These are phyloP conservation scores for Deilephila elpenor DNA, from an alignment of 2,888 invertebrate genomes.

Conservation along the genomic window DNA sequence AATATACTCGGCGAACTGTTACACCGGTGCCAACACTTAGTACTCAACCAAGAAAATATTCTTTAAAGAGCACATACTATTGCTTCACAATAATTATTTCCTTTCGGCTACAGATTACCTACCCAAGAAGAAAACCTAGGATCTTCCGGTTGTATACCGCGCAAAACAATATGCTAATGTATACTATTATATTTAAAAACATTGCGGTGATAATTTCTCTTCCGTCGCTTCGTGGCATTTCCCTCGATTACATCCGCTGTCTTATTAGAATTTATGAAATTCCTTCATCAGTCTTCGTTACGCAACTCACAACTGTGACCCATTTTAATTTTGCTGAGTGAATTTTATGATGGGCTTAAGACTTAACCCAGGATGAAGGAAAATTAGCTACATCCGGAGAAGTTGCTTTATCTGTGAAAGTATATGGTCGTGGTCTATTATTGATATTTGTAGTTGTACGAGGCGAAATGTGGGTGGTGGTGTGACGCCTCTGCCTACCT, in stretches of 20 bases:
- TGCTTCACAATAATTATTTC: no score
- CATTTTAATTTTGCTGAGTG: slow-evolving; percentile 29
- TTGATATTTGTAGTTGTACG: no score
- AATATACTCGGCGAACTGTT: no score
- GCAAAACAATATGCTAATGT: no score
- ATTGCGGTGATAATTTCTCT: slow-evolving; percentile 6
- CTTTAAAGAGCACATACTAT: no score
- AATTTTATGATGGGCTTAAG: slow-evolving; percentile 12
- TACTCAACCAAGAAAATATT: no score
- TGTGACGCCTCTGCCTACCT: no score
- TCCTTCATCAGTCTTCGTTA: slow-evolving; percentile 35
- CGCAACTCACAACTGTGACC: slow-evolving; percentile 35
- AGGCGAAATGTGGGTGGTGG: no score
- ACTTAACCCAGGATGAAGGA: neutral
- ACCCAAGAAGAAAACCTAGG: no score
- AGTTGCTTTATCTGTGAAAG: neutral
- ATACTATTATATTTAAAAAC: neutral
- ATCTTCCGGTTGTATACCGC: neutral
- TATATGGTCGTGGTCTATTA: neutral
- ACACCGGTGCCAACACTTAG: no score
- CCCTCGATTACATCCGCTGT: neutral
- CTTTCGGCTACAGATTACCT: no score
- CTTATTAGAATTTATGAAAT: slow-evolving; percentile 34
- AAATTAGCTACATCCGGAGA: neutral
- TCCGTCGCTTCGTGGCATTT: neutral